Percentiles rank a stretch among this genome's conserved stretches.
Evolutionary conservation across 2,113 vertebrate genomes (phyloP).

Genomic region (Boulengeromyrus knoepffleri): DNA sequence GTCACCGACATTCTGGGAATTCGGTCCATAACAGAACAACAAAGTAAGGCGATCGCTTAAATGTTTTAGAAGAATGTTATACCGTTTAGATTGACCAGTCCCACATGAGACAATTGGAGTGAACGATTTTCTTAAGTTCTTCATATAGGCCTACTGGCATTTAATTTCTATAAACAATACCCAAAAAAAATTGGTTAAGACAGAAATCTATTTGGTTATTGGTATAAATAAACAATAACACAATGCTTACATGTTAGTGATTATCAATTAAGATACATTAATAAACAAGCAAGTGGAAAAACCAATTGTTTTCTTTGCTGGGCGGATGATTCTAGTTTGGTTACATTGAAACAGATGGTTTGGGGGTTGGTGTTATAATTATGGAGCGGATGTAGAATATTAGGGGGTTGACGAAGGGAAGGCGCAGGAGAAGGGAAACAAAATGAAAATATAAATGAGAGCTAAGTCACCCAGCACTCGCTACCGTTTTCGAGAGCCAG

Average conservation of each 20-base stretch:
- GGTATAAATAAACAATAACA: neutral
- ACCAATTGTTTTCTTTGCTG: neutral
- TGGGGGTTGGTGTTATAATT: conserved; percentile 43
- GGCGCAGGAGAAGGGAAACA: conserved; percentile 30
- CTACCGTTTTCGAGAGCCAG: conserved; percentile 27
- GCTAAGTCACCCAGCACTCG: conserved; percentile 23
- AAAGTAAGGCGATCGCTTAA: conserved; percentile 74
- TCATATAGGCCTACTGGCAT: neutral
- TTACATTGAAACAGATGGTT: conserved; percentile 48
- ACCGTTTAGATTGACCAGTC: neutral
- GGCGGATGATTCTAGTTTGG: neutral
- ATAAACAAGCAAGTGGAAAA: neutral
- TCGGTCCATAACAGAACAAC: conserved; percentile 91
- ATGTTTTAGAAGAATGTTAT: neutral
- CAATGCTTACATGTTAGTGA: neutral
- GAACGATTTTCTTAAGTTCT: neutral
- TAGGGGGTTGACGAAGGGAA: conserved; percentile 39
- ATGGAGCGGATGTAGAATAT: conserved; percentile 51
- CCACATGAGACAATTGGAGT: neutral
- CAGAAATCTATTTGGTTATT: neutral
- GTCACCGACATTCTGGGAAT: conserved; percentile 98
- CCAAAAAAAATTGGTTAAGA: neutral
- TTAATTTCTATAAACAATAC: neutral
- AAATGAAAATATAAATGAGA: conserved; percentile 41
- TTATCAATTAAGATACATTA: neutral